Conservation (phyloP, 2,113 vertebrate species). For the Chloropsis cyanopogon region DNA sequence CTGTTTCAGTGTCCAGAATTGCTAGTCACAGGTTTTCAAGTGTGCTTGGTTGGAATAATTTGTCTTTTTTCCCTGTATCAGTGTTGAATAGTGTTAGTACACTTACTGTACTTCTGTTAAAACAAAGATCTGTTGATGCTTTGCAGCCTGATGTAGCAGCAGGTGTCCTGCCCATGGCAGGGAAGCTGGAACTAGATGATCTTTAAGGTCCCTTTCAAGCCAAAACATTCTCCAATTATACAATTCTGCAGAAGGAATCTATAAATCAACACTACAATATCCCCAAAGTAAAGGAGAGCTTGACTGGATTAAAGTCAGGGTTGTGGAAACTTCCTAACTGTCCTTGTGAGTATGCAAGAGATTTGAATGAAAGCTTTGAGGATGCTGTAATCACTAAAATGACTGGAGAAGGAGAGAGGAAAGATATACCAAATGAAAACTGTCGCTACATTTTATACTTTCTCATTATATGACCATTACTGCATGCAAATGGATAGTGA, state of each 20-base stretch:
- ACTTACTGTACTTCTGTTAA: background rate
- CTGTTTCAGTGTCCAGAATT: background rate
- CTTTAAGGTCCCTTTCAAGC: background rate
- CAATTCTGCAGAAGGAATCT: background rate
- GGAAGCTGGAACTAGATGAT: background rate
- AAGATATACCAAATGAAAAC: background rate
- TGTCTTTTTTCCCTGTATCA: background rate
- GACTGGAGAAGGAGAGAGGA: background rate
- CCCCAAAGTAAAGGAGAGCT: background rate
- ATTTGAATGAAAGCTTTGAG: background rate
- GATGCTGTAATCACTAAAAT: background rate
- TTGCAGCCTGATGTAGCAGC: background rate
- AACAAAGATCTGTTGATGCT: background rate
- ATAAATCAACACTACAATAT: background rate
- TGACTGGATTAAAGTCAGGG: background rate
- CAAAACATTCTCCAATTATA: background rate
- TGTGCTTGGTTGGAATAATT: background rate
- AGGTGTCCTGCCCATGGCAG: background rate
- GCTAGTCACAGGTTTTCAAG: background rate
- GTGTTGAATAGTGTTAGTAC: background rate
- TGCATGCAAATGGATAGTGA: background rate
- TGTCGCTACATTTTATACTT: background rate
- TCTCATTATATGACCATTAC: background rate
- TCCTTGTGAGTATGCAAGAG: background rate
- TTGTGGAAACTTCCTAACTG: background rate